phyloP scores from a whole-genome alignment of 2,888 invertebrate genomes.

The Papilio demoleus region DNA sequence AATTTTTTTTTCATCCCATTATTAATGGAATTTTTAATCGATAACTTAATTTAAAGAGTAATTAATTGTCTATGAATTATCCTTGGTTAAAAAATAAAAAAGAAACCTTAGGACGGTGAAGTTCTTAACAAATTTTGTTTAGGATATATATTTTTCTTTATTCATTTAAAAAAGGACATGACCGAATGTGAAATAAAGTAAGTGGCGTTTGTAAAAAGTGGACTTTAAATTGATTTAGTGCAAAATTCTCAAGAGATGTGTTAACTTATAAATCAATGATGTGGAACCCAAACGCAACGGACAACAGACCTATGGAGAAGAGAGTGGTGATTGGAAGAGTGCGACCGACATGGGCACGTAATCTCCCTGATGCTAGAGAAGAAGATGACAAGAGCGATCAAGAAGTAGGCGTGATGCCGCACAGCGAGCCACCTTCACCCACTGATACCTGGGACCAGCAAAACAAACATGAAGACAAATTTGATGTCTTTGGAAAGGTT shows the following conservation, averaged over 20 bases:
- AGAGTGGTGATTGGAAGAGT: conserved; percentile 84
- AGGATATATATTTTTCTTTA: too few relatives aligned
- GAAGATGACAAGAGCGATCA: conserved; percentile 73
- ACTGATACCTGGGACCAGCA: conserved; percentile 73
- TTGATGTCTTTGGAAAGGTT: conserved; percentile 84
- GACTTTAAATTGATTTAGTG: neutral
- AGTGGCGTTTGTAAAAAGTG: neutral
- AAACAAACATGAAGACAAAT: conserved; percentile 78
- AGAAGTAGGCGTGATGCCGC: conserved; percentile 71
- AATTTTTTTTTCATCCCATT: too few relatives aligned
- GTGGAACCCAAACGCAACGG: conserved; percentile 79
- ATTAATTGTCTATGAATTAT: too few relatives aligned
- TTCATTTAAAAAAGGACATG: neutral
- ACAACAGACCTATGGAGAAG: conserved; percentile 83
- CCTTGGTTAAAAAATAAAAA: too few relatives aligned
- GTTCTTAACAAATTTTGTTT: too few relatives aligned
- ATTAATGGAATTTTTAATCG: too few relatives aligned
- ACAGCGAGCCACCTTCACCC: conserved; percentile 76
- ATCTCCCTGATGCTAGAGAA: conserved; percentile 74
- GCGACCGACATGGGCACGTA: conserved; percentile 81
- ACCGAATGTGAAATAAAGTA: neutral
- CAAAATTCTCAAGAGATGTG: conserved; percentile 24
- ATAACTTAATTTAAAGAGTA: too few relatives aligned
- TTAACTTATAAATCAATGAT: conserved; percentile 49
- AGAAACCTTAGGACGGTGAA: too few relatives aligned